These are phyloP conservation scores for Stichodactyla helianthus DNA, from an alignment of 64 coral and sea anemone species.

Conservation along the genomic window DNA sequence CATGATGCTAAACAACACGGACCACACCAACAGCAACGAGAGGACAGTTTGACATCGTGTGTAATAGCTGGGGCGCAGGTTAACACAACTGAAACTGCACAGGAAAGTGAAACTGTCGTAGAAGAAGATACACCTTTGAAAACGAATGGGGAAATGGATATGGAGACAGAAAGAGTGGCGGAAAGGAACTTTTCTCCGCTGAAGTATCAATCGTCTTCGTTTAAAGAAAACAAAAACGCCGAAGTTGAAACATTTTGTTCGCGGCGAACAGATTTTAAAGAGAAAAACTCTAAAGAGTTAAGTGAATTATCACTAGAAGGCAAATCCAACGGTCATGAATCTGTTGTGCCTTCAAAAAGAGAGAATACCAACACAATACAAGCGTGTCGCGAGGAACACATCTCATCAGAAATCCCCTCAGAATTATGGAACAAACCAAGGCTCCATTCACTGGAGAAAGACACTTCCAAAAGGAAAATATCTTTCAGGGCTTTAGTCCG, in stretches of 20 bases:
- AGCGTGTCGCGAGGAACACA: not conserved
- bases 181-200: not conserved
- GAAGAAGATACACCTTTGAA: not conserved
- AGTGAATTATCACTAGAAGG: not conserved
- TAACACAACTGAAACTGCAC: not conserved
- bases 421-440: not conserved
- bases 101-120: not conserved
- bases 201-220: not conserved
- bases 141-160: not conserved
- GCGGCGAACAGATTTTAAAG: not conserved
- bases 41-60: not conserved
- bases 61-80: not conserved
- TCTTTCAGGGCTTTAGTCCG: conserved; percentile 12
- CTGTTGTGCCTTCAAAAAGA: not conserved
- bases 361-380: not conserved
- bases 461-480: conserved; percentile 1
- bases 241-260: not conserved
- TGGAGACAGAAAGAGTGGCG: not conserved
- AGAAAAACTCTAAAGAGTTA: not conserved
- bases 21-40: not conserved
- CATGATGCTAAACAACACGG: not conserved
- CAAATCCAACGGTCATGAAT: not conserved
- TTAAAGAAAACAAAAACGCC: not conserved
- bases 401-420: not conserved
- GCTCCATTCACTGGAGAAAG: not conserved